Conservation (phyloP, 2,797 vertebrate genomes). For the Leuciscus waleckii region DNA sequence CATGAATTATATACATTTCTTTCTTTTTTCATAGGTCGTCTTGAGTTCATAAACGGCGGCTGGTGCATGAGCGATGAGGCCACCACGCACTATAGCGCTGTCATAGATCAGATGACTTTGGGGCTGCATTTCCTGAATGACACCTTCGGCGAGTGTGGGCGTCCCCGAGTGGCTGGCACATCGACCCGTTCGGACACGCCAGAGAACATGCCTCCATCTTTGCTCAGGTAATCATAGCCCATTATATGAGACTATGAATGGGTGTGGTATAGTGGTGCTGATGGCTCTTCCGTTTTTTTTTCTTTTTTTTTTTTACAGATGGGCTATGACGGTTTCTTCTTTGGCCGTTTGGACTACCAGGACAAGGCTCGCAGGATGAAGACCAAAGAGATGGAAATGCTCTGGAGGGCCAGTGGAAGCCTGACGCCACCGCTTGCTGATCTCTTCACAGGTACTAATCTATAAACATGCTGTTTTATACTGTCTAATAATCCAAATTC, state of each 20-base stretch:
- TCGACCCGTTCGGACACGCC: slow-evolving; percentile 93
- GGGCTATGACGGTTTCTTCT: slow-evolving; percentile 92
- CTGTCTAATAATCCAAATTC: neutral
- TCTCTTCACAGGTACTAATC: slow-evolving; percentile 86
- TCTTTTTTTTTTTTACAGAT: slow-evolving; percentile 76
- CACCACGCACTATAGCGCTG: slow-evolving; percentile 83
- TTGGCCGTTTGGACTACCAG: slow-evolving; percentile 91
- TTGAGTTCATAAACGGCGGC: slow-evolving; percentile 91
- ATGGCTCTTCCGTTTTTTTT: neutral
- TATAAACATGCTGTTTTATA: neutral
- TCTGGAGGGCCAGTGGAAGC: slow-evolving; percentile 88
- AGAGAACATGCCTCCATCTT: slow-evolving; percentile 92
- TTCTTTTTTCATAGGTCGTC: slow-evolving; percentile 75
- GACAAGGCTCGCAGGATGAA: slow-evolving; percentile 77
- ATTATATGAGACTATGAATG: neutral
- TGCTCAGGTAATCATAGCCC: slow-evolving; percentile 80
- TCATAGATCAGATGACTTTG: slow-evolving; percentile 91
- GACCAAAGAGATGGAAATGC: slow-evolving; percentile 82
- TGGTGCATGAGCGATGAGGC: slow-evolving; percentile 96
- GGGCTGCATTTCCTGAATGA: slow-evolving; percentile 87
- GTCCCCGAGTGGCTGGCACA: slow-evolving; percentile 92
- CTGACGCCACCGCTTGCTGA: slow-evolving; percentile 80
- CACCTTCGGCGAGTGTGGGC: slow-evolving; percentile 82
- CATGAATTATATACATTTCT: neutral
- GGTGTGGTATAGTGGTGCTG: neutral